A percentile compares a stretch with the other conserved stretches of the same genome.
phyloP scores from a whole-genome alignment of 2,113 vertebrate species.

The Sylvietta virens region DNA sequence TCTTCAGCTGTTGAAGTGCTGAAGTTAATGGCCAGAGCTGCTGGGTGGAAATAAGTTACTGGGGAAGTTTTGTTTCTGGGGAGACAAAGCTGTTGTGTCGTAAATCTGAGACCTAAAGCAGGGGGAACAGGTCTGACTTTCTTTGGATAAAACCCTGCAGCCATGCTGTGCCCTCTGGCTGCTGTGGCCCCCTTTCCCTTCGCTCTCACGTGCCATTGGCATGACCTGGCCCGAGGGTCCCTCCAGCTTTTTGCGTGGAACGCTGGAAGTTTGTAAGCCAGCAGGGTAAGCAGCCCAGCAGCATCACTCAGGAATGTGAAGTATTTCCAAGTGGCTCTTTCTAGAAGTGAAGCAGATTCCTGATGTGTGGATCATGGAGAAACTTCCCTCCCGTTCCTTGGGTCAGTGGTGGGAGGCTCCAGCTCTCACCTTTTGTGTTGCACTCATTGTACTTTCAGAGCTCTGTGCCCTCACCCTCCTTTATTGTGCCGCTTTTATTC shows the following conservation, averaged over 20 bases:
- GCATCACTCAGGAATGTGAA: conserved; percentile 15
- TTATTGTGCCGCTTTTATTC: not conserved
- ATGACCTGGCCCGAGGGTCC: not conserved
- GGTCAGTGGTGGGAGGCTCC: not conserved
- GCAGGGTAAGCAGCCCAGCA: not conserved
- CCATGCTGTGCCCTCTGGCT: not conserved
- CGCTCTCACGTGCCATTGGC: not conserved
- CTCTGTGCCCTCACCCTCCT: not conserved
- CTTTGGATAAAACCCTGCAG: conserved; percentile 8
- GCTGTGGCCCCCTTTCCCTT: not conserved
- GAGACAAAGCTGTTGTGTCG: not conserved
- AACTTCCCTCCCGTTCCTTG: not conserved
- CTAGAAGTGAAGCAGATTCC: conserved; percentile 33
- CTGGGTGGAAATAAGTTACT: not conserved
- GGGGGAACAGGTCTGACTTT: not conserved
- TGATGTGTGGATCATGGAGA: not conserved
- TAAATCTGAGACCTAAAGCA: not conserved
- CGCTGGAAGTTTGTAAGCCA: not conserved
- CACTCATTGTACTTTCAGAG: not conserved
- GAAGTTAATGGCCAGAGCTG: not conserved
- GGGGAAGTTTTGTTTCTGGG: conserved; percentile 5
- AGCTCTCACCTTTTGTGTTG: not conserved
- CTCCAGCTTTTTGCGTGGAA: not conserved
- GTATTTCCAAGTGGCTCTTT: conserved; percentile 14
- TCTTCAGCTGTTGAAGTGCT: not conserved